Base-by-base conservation (phyloP, 2,888 invertebrate species). In the Scrobipalpa atriplicella region DNA sequence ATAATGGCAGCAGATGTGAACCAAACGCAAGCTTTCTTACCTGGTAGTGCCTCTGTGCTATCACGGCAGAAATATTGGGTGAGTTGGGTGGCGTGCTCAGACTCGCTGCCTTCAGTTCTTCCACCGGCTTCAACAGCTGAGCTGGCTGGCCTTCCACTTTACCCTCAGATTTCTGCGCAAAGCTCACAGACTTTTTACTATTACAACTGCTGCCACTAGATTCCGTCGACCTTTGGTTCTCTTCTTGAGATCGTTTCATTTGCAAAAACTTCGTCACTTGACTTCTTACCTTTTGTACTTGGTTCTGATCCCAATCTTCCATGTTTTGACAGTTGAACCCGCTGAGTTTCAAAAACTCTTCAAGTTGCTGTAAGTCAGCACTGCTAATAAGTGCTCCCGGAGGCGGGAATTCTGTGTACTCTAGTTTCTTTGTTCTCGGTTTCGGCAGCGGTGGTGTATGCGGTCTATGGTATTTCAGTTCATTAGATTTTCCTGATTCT, bases 181-280 rank as follows among this genome's bases (percentile, higher is more conserved):
- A 96, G 86, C 96, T 96, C 71, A 96, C 96, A 72, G 95, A 95
- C 84, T 96, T 96, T 84, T 95, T 95, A 9, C 16, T 16, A 75
- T 93, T 94, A 76, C 93, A 93, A 80, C 93, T 93, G 78, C 93
- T 94, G 67, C 93, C 93, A 71, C 92, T 93, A 80, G 94, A 93
- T 75, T 94, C 94, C 72, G 93, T 89, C 73, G 94, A 94, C 80
- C 93, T 94, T 71, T 93, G 90, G 80, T 89, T 91, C 75, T 94
- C 94, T 75, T 95, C 95, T 77, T 95, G 95, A 77, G 95, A 95
- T 83, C 95, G 94, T 82, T 95, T 95, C 83, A 95, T 92, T 75
- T 95, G 93, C 69, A 96, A 90, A 80, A 96, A 96, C 80, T 95
- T 95, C 79, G 94, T 94, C 65, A 96, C 96, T 79, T 95, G 95